Evolutionary conservation across 2,113 vertebrate genomes (phyloP).

Genomic region (Pipra filicauda): DNA sequence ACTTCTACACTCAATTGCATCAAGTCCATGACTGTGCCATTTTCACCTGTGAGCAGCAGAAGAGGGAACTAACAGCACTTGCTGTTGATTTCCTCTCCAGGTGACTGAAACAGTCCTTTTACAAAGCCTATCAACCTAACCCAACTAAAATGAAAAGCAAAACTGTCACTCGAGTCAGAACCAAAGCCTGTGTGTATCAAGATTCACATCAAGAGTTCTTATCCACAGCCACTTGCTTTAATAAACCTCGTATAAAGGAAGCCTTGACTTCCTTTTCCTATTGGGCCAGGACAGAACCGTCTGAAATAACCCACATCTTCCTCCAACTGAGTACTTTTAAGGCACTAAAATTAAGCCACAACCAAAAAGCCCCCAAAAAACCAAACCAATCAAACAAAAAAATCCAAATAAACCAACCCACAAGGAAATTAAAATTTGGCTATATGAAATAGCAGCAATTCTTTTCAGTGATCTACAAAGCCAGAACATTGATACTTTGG

Average conservation of each 20-base stretch:
- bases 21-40: not conserved
- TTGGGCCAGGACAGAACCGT: not conserved
- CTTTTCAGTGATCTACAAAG: not conserved
- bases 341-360: slow-evolving; percentile 67
- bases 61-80: not conserved
- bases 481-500: not conserved
- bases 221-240: not conserved
- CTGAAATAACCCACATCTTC: not conserved
- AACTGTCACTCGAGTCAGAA: not conserved
- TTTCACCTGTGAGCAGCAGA: not conserved
- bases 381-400: not conserved
- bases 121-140: slow-evolving; percentile 56
- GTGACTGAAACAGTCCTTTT: slow-evolving; percentile 48
- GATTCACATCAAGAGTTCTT: not conserved
- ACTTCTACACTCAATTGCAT: not conserved
- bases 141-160: slow-evolving; percentile 47
- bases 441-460: slow-evolving; percentile 33
- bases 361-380: not conserved
- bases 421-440: not conserved
- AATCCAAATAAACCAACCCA: not conserved
- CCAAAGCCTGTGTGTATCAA: not conserved
- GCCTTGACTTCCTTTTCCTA: not conserved
- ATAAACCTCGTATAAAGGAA: not conserved
- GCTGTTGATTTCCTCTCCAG: slow-evolving; percentile 2
- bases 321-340: slow-evolving; percentile 50